Percentiles rank a stretch among this genome's conserved stretches.
phyloP scores from a whole-genome alignment of 2,113 vertebrate genomes.

The Atherinomorus stipes region DNA sequence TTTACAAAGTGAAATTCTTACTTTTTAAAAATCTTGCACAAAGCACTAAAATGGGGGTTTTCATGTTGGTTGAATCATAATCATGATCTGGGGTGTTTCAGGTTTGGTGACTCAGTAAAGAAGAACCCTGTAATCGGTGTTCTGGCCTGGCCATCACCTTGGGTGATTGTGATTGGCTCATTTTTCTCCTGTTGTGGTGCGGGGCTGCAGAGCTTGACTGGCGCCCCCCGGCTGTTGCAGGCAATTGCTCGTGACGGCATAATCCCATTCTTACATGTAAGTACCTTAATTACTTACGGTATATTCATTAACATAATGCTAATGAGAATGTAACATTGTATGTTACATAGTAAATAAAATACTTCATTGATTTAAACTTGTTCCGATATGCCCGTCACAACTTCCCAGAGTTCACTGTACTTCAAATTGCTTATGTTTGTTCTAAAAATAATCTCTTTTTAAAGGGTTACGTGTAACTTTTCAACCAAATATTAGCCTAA shows the following conservation, averaged over 20 bases:
- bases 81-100: conserved; percentile 40
- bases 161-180: conserved; percentile 97
- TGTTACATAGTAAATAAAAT: too few relatives aligned
- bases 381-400: too few relatives aligned
- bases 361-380: too few relatives aligned
- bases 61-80: not conserved
- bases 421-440: too few relatives aligned
- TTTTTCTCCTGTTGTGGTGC: conserved; percentile 98
- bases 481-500: too few relatives aligned
- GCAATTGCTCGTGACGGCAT: conserved; percentile 95
- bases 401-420: too few relatives aligned
- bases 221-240: conserved; percentile 93
- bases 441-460: too few relatives aligned
- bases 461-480: too few relatives aligned
- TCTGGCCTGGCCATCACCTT: conserved; percentile 95
- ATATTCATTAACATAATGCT: too few relatives aligned
- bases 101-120: conserved; percentile 91
- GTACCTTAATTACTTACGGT: not conserved
- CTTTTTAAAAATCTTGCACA: not conserved
- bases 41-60: not conserved
- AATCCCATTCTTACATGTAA: conserved; percentile 92
- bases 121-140: conserved; percentile 90
- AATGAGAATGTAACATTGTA: too few relatives aligned
- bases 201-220: conserved; percentile 94
- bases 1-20: accelerated